Evolutionary conservation across 1,140 invertebrate genomes (phyloP).

Genomic region (Mylabris phalerata): DNA sequence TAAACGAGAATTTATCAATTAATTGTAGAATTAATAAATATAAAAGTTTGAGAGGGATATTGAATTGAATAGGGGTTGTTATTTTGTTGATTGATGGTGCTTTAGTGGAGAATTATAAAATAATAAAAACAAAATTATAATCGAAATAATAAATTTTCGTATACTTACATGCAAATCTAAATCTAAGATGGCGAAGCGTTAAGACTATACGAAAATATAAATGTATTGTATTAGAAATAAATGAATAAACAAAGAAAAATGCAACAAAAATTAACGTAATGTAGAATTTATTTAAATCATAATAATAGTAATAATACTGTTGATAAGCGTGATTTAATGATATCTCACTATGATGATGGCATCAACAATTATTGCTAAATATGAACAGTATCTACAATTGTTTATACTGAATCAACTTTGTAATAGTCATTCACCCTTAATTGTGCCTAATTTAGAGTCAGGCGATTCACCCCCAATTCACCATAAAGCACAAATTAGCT

Average conservation of each 20-base stretch:
- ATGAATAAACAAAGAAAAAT: slow-evolving; percentile 9
- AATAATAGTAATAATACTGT: not conserved
- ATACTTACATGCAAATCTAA: slow-evolving; percentile 14
- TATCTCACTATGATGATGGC: too few species aligned
- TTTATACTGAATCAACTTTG: too few species aligned
- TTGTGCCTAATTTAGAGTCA: too few species aligned
- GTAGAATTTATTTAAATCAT: slow-evolving; percentile 21
- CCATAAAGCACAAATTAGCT: too few species aligned
- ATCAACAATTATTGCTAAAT: too few species aligned
- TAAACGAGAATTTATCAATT: slow-evolving; percentile 8
- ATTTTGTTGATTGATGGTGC: not conserved
- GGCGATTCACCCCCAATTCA: too few species aligned
- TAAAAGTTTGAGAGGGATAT: not conserved
- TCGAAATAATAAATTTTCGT: too few species aligned
- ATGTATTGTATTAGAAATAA: not conserved
- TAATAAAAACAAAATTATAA: too few species aligned
- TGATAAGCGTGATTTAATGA: too few species aligned
- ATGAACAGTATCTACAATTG: too few species aligned
- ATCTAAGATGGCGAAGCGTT: slow-evolving; percentile 3
- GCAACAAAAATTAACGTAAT: slow-evolving; percentile 12
- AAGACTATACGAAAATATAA: not conserved
- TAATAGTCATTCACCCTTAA: too few species aligned
- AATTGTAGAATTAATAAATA: not conserved
- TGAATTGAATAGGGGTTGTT: not conserved
- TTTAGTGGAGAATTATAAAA: not conserved